Evolutionary conservation across 2,113 vertebrate species (phyloP), one percentile per base, ranked within the genome.

Genomic region (Carassius gibelio): DNA sequence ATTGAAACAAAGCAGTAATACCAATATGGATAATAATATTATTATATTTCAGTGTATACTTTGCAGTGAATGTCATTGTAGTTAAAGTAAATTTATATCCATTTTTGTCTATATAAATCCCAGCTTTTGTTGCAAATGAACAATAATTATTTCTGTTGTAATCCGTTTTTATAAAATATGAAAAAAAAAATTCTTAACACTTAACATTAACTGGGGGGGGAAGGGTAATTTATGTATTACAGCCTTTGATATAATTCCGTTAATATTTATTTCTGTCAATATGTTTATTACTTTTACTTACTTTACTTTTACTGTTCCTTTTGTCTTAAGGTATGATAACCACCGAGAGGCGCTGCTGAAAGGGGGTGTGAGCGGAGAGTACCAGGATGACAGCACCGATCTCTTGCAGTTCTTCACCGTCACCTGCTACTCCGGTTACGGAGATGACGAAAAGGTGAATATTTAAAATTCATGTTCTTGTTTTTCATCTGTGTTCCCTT

Each of bases 311-410:
- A 26, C 26, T 26, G 26, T 26, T 26, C 26, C 26, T 26, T 26
- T 14, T 38, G 86, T 89, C 79, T 62, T 42, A 86, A 99, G 98
- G 98, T 99, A 99, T 74, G 98, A 99, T 91, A 97, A 95, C 91
- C 98, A 99, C 90, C 94, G 97, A 76, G 98, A 99, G 1, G 97
- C 96, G 42, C 91, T 99, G 81, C 92, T 99, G 84, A 99, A 96
- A 93, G 96, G 97, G 19, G 96, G 97, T 2, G 87, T 95, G 69
- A 95, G 95, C 71, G 97, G 96, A 42, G 97, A 97, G 8, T 99
- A 96, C 88, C 95, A 96, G 75, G 97, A 99, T 10, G 96, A 99
- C 90, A 98, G 96, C 55, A 90, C 98, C 80, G 97, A 99, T 90
- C 91, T 99, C 75, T 92, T 99, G 61, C 96, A 30, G 88, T 99